Base-by-base conservation (phyloP, 2,888 invertebrate genomes). In the Euclidia mi region DNA sequence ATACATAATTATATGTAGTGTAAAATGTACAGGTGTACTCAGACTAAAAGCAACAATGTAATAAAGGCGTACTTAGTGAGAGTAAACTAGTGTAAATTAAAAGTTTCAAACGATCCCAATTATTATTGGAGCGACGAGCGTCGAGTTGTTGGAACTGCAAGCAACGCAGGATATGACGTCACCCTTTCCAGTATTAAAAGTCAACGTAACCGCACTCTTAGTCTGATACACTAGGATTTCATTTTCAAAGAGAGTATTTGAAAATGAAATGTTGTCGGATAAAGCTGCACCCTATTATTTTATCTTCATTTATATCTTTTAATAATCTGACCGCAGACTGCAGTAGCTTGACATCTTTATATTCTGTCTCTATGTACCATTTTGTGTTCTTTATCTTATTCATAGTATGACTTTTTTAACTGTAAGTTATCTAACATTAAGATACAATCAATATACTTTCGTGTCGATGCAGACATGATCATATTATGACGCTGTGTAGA, bases 141-240 rank as follows among this genome's bases (percentile, higher is more conserved):
- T 48, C 44, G 40, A 48, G 42, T 57, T 61, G 63, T 66, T 71
- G 50, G 62, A 64, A 60, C 44, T 63, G 65, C 60, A 59, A 50
- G 47, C 56, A 56, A 35, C 41, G 31, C 61, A 71, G 71, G 77
- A 76, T 68, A 38, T 80, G 73, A 78, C 70, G 68, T 74, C 75
- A 80, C 31, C 20, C 50, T 42, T 65, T 69, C 43, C 41, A 60
- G 45, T 57, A 65, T 71, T 65, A 71, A 46, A 62, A 52, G 46
- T 34, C 37, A 48, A 64, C 56, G 62, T 62, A 56, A 61, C 48
- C 35, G 51, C 46, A 15, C 35, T 52, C 41, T 45, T 48, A 9
- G 25, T 41, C 37, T 43, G 4, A 25, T 25, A 25, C 20, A 25
- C 20, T 6, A 25, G n/a, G n/a, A 25, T 6, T 25, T 25, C 2